These are phyloP conservation scores for Sterrhoptilus dennistouni DNA, from an alignment of 2,113 vertebrate species.

Conservation along the genomic window DNA sequence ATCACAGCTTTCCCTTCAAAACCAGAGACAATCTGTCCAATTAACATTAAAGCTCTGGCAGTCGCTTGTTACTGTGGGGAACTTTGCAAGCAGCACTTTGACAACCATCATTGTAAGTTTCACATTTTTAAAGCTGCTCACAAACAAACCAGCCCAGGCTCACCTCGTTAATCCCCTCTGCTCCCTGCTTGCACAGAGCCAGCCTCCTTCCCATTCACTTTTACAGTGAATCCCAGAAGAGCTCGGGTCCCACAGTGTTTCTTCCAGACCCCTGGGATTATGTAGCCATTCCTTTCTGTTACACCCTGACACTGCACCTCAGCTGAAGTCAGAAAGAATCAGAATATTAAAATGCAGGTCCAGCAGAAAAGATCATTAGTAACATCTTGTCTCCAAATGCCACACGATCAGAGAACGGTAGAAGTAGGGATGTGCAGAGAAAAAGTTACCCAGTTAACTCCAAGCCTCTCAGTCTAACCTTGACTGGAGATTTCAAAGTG, in stretches of 20 bases:
- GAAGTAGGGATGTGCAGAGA: neutral
- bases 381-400: neutral
- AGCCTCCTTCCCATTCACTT: neutral
- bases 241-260: neutral
- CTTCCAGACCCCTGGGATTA: neutral
- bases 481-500: slow-evolving; percentile 9
- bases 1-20: slow-evolving; percentile 78
- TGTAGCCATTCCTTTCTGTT: neutral
- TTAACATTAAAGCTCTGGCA: slow-evolving; percentile 77
- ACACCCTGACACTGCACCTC: neutral
- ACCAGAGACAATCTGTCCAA: slow-evolving; percentile 78
- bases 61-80: neutral
- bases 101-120: slow-evolving; percentile 58
- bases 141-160: slow-evolving; percentile 27
- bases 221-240: neutral
- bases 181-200: neutral
- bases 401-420: neutral
- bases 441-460: neutral
- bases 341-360: neutral
- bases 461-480: slow-evolving; percentile 15
- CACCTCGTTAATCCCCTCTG: neutral
- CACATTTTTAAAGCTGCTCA: slow-evolving; percentile 46
- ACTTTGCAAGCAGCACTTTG: slow-evolving; percentile 62
- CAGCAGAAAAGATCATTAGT: neutral
- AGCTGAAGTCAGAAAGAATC: neutral